Evolutionary conservation across 2,113 vertebrate genomes (phyloP).

Genomic region (Donacobius atricapilla): DNA sequence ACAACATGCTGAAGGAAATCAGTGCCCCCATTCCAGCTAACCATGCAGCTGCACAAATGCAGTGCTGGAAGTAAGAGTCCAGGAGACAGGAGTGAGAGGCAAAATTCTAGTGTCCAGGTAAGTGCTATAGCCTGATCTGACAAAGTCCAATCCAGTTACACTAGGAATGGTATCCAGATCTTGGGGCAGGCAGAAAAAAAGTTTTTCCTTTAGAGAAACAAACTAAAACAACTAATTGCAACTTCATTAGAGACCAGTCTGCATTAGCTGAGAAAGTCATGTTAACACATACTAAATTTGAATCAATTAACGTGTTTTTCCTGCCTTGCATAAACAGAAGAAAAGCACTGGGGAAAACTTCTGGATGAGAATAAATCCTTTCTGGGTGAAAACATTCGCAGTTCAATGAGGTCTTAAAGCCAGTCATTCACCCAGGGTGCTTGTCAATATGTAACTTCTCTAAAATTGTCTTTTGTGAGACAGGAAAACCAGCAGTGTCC

Average conservation of each 20-base stretch:
- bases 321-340: background rate
- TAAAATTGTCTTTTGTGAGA: background rate
- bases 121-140: background rate
- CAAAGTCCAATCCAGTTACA: fast-evolving
- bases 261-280: background rate
- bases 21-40: background rate
- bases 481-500: background rate
- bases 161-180: background rate
- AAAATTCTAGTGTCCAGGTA: background rate
- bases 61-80: background rate
- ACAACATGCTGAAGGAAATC: background rate
- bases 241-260: background rate
- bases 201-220: background rate
- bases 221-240: background rate
- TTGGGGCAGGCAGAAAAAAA: background rate
- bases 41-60: background rate
- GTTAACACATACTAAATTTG: background rate
- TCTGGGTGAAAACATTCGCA: background rate
- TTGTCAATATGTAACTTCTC: background rate
- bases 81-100: background rate
- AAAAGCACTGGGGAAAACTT: background rate
- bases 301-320: background rate
- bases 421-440: background rate
- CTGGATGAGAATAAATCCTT: background rate
- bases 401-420: background rate